These are phyloP conservation scores for Chalcis sispes DNA, from an alignment of 2,888 invertebrate genomes.

Conservation along the genomic window DNA sequence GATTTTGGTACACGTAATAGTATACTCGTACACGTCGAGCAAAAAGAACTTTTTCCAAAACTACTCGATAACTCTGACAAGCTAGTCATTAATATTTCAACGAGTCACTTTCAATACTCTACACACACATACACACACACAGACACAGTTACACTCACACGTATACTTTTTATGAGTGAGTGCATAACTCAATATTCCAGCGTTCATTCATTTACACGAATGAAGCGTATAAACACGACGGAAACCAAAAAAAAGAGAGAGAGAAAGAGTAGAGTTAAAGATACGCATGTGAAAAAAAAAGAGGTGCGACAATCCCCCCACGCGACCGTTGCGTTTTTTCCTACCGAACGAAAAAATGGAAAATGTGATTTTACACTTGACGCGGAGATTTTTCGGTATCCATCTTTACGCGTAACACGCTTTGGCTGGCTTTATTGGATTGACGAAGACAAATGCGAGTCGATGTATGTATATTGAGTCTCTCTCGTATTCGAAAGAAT, in stretches of 20 bases:
- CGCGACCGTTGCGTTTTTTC: too few species aligned
- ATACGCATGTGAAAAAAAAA: not conserved
- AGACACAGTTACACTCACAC: too few species aligned
- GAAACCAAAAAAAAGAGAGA: not conserved
- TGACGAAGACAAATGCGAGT: conserved; percentile 12
- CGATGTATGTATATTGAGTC: not conserved
- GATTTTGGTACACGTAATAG: too few species aligned
- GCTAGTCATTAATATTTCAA: conserved; percentile 28
- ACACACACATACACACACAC: too few species aligned
- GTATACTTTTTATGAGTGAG: too few species aligned
- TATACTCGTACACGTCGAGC: too few species aligned
- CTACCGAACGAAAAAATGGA: not conserved
- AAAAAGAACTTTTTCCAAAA: too few species aligned
- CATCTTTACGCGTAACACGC: not conserved
- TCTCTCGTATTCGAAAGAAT: conserved; percentile 8
- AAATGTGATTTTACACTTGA: conserved; percentile 7
- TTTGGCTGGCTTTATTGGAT: conserved; percentile 7
- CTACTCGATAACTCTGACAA: too few species aligned
- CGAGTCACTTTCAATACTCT: conserved; percentile 4
- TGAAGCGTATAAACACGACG: not conserved
- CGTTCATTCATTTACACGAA: not conserved
- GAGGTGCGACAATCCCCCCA: too few species aligned
- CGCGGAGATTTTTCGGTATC: not conserved
- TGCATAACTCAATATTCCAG: conserved; percentile 5
- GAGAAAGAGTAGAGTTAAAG: too few species aligned